These are phyloP conservation scores for Diplosoma virens DNA, from an alignment of 23 tunicate species.

Conservation along the genomic window DNA sequence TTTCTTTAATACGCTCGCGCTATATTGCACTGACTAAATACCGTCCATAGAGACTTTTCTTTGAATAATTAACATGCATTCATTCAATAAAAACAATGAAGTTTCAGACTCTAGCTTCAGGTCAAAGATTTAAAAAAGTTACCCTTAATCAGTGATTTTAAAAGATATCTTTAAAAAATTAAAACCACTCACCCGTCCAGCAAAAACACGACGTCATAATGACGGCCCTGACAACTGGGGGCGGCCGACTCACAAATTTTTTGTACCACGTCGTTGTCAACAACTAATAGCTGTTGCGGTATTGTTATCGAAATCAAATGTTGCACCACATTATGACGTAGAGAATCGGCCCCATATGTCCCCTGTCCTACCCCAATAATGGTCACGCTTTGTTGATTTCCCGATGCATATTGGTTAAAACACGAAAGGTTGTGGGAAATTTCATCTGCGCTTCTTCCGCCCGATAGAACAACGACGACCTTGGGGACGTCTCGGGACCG, in stretches of 20 bases:
- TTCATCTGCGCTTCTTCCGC: slow-evolving; percentile 21
- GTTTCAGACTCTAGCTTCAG: too few relatives aligned
- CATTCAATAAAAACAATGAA: too few relatives aligned
- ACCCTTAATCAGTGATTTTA: too few relatives aligned
- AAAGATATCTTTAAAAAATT: slow-evolving; percentile 4
- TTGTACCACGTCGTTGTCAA: slow-evolving; percentile 29
- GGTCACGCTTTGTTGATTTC: slow-evolving; percentile 2
- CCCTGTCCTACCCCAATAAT: slow-evolving; percentile 44
- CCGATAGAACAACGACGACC: slow-evolving; percentile 34
- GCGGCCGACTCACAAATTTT: slow-evolving; percentile 28
- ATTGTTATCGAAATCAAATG: neutral
- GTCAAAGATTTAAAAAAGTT: too few relatives aligned
- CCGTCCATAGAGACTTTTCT: too few relatives aligned
- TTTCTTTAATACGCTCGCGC: too few relatives aligned
- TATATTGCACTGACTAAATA: too few relatives aligned
- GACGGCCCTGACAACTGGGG: slow-evolving; percentile 35
- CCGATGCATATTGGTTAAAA: slow-evolving; percentile 10
- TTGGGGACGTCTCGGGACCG: slow-evolving; percentile 24
- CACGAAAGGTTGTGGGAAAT: slow-evolving; percentile 37
- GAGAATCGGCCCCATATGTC: neutral
- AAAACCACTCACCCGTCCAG: slow-evolving; percentile 51
- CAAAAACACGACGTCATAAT: slow-evolving; percentile 56
- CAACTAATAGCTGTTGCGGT: neutral
- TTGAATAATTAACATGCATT: too few relatives aligned
- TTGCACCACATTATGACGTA: neutral